Evolutionary conservation across 35 echinoderm and acorn worm genomes (phyloP), one percentile per base, ranked within the genome.

Genomic region (Heliocidaris erythrogramma): DNA sequence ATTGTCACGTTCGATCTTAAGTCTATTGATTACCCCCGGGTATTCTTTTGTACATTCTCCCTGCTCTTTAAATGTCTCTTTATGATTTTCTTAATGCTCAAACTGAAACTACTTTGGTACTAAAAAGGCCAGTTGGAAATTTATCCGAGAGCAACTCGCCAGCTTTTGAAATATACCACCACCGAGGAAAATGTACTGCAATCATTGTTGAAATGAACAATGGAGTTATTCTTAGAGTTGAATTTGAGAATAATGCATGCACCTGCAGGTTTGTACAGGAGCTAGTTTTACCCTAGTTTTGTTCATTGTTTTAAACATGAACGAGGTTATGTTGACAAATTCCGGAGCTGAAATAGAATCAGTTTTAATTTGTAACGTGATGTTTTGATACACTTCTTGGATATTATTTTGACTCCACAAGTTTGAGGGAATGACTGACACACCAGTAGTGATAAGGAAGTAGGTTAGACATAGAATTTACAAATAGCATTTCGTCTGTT

Each of bases 131-230:
- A 56, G 11, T 56, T 12, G 52, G 14, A 8, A 56, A 56, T 56
- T 14, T 56, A 56, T 56, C 8, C 13, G 0, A 56, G 52, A 56
- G 52, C 14, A 11, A 56, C 52, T 56, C n/a, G n/a, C 52, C 52
- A 56, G 8, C 52, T 56, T 13, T 12, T 56, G 52, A 56, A 56
- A 56, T 56, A 56, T 56, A 56, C 52, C 52, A 56, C 52, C 52
- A 56, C 52, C 13, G 52, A 56, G 52, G 52, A 14, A 56, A 56
- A 11, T 56, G 52, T 56, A 56, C 52, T 42, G 3, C 35, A 42
- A 42, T 42, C 35, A 78, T 78, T 78, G 65, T 78, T 78, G 65
- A 78, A 56, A 78, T 78, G 65, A 78, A 78, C 65, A 78, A 78
- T 78, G 21, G 65, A 78, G 65, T 21, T 78, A 78, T 78, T 78